Percentiles rank a stretch among this genome's conserved stretches.
Evolutionary conservation across 1,140 invertebrate species (phyloP).

Genomic region (Calliopsis andreniformis): DNA sequence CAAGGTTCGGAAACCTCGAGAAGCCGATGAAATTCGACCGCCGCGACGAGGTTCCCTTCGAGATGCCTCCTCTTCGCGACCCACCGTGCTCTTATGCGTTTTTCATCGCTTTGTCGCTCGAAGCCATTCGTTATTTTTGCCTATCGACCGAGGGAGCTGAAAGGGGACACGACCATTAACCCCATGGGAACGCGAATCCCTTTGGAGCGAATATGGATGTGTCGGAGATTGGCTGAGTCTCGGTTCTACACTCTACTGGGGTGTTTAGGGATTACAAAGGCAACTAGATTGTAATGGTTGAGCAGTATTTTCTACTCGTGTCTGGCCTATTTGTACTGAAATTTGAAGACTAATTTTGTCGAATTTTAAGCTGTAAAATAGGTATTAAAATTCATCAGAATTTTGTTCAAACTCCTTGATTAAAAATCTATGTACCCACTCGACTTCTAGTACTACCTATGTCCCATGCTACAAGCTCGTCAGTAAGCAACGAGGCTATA

Average conservation of each 20-base stretch:
- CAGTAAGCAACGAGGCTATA: no score
- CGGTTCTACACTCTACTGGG: not conserved
- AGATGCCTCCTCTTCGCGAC: not conserved
- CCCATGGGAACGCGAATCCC: conserved; percentile 21
- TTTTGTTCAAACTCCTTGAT: no score
- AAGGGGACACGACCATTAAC: not conserved
- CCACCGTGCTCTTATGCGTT: conserved; percentile 18
- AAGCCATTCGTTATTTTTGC: conserved; percentile 9
- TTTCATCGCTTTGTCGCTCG: not conserved
- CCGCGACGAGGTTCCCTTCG: conserved; percentile 47
- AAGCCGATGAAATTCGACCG: conserved; percentile 69
- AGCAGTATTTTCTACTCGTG: no score
- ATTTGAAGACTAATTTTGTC: no score
- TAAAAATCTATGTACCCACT: no score
- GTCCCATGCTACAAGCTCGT: no score
- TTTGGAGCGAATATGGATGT: conserved; percentile 3
- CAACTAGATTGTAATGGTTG: no score
- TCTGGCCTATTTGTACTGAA: no score
- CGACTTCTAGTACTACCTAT: no score
- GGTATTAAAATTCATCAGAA: no score
- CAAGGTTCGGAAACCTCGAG: conserved; percentile 52
- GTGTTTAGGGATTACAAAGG: not conserved
- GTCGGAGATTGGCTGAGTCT: not conserved
- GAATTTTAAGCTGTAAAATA: no score
- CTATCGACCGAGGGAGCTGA: not conserved